Evolutionary conservation across 2,113 vertebrate species (phyloP).

Genomic region (Poicephalus gulielmi): DNA sequence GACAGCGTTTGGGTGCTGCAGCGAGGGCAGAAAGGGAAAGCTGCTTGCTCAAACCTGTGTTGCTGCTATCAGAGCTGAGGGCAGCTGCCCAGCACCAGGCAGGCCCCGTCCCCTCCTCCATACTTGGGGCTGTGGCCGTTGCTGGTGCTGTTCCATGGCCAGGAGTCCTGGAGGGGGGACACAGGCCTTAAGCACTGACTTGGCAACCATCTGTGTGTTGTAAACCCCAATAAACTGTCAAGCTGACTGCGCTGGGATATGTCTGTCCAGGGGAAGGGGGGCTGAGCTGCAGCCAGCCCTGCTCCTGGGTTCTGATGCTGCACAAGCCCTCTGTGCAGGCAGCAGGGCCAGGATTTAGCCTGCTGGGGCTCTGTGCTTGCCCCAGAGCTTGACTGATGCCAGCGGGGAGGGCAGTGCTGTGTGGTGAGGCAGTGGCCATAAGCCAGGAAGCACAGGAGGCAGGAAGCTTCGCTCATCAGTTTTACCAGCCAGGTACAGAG

Average conservation of each 20-base stretch:
- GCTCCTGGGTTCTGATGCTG: fast-evolving
- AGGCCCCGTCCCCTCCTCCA: not conserved
- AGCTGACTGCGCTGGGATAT: not conserved
- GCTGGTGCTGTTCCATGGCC: not conserved
- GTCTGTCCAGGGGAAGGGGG: not conserved
- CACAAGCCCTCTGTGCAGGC: not conserved
- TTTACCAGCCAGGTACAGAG: slow-evolving; percentile 74
- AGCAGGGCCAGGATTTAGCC: not conserved
- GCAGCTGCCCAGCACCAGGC: not conserved
- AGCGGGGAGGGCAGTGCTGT: fast-evolving
- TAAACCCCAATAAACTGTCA: slow-evolving; percentile 65
- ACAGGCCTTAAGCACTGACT: not conserved
- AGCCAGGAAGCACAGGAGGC: slow-evolving; percentile 58
- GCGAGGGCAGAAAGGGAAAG: not conserved
- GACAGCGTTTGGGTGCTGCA: not conserved
- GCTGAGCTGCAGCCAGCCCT: not conserved
- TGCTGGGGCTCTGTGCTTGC: not conserved
- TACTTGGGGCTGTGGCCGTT: not conserved
- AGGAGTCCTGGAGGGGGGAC: not conserved
- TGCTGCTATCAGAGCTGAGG: slow-evolving; percentile 36
- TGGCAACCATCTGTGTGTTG: slow-evolving; percentile 26
- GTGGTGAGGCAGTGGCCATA: fast-evolving
- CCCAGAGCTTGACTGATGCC: not conserved
- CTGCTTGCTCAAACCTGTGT: not conserved
- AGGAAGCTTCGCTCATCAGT: slow-evolving; percentile 61